phyloP scores from a whole-genome alignment of 2,113 vertebrate species.

The Crotalus horridus region DNA sequence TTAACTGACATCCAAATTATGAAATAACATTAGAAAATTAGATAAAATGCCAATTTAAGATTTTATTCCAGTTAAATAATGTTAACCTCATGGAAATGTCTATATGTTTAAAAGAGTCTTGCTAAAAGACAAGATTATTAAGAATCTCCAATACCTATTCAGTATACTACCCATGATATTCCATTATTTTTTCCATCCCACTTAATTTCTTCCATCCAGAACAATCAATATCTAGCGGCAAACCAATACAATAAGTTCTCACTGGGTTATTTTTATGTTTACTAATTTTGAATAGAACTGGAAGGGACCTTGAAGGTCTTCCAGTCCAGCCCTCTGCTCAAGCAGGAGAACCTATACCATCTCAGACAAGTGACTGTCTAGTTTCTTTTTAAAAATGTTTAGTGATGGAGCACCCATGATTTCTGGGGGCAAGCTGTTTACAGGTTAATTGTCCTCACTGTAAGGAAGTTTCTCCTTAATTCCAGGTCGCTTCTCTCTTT shows the following conservation, averaged over 20 bases:
- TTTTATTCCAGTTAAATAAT: neutral
- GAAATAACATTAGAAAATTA: neutral
- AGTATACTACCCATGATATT: neutral
- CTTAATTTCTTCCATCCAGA: neutral
- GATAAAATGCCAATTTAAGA: neutral
- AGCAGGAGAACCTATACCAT: too few relatives aligned
- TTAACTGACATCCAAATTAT: neutral
- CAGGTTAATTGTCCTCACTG: too few relatives aligned
- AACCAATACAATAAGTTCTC: neutral
- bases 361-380: too few relatives aligned
- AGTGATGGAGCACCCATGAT: too few relatives aligned
- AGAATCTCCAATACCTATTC: neutral
- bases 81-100: neutral
- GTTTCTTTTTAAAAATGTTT: too few relatives aligned
- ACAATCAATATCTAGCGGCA: neutral
- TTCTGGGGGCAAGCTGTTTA: too few relatives aligned
- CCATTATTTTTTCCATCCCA: neutral
- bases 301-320: too few relatives aligned
- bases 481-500: too few relatives aligned
- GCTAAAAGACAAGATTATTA: neutral
- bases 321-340: too few relatives aligned
- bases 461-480: too few relatives aligned
- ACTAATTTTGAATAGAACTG: too few relatives aligned
- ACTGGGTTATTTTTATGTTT: neutral
- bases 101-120: neutral